Evolutionary conservation across 1,140 invertebrate genomes (phyloP).

Genomic region (Yoshiicerus persimilis): DNA sequence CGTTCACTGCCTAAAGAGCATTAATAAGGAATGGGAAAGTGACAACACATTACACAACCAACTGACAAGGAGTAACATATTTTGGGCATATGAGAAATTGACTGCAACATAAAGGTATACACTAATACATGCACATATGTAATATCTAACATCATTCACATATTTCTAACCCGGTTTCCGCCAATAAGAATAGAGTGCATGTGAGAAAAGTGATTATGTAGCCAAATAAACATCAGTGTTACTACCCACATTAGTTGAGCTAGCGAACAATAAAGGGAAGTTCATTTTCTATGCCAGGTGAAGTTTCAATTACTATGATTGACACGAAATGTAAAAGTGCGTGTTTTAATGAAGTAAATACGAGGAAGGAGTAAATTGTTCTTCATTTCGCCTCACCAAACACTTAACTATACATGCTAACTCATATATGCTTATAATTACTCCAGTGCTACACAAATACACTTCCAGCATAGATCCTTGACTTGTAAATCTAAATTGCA

Average conservation of each 20-base stretch:
- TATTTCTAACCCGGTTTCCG: too few relatives aligned
- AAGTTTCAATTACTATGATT: conserved; percentile 21
- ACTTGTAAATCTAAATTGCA: background rate
- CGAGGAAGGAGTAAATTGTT: background rate
- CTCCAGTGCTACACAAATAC: too few relatives aligned
- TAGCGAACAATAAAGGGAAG: background rate
- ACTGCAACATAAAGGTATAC: background rate
- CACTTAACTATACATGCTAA: background rate
- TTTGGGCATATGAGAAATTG: background rate
- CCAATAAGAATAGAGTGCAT: too few relatives aligned
- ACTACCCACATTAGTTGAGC: background rate
- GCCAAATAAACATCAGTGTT: background rate
- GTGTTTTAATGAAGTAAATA: background rate
- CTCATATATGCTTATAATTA: too few relatives aligned
- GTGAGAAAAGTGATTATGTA: background rate
- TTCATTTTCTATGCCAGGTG: background rate
- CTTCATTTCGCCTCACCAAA: background rate
- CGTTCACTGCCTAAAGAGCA: background rate
- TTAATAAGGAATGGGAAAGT: background rate
- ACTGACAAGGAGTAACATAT: background rate
- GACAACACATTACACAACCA: background rate
- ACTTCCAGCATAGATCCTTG: too few relatives aligned
- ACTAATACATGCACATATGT: background rate
- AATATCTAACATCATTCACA: background rate
- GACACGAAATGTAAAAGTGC: background rate